Evolutionary conservation across 2,888 invertebrate species (phyloP).

Genomic region (Pristionchus fissidentatus): DNA sequence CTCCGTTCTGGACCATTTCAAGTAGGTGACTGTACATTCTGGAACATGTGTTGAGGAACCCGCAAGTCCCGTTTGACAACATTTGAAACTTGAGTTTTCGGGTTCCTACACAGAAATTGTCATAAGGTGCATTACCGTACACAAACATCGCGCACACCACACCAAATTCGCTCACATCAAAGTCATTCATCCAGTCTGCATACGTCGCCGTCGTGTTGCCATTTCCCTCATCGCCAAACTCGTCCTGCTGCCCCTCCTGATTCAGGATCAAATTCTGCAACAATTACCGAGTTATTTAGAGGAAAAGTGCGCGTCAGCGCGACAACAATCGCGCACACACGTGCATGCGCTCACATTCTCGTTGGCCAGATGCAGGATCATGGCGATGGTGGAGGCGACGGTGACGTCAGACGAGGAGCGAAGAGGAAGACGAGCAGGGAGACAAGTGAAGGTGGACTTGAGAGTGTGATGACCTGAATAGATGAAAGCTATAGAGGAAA

Average conservation of each 20-base stretch:
- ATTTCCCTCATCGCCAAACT: not conserved
- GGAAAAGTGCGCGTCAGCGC: not conserved
- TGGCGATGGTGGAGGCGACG: conserved; percentile 41
- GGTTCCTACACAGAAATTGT: too few relatives aligned
- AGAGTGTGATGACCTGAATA: conserved; percentile 33
- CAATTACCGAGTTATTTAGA: not conserved
- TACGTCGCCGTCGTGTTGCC: not conserved
- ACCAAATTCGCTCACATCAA: not conserved
- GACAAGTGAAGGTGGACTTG: conserved; percentile 46
- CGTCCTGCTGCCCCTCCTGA: not conserved
- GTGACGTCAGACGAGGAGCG: conserved; percentile 22
- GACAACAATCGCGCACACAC: not conserved
- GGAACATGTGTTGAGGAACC: not conserved
- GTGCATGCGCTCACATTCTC: conserved; percentile 24
- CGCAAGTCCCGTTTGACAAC: not conserved
- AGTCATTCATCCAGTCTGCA: conserved; percentile 2
- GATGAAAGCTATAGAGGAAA: too few relatives aligned
- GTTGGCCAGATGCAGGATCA: conserved; percentile 44
- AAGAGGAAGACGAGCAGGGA: conserved; percentile 25
- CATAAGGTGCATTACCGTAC: too few relatives aligned
- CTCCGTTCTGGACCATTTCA: not conserved
- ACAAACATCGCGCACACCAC: too few relatives aligned
- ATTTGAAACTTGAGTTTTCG: too few relatives aligned
- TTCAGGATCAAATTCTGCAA: conserved; percentile 21
- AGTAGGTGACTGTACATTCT: not conserved